Evolutionary conservation across 2,888 invertebrate genomes (phyloP), one percentile per base, ranked within the genome.

Genomic region (Hemaris fuciformis): DNA sequence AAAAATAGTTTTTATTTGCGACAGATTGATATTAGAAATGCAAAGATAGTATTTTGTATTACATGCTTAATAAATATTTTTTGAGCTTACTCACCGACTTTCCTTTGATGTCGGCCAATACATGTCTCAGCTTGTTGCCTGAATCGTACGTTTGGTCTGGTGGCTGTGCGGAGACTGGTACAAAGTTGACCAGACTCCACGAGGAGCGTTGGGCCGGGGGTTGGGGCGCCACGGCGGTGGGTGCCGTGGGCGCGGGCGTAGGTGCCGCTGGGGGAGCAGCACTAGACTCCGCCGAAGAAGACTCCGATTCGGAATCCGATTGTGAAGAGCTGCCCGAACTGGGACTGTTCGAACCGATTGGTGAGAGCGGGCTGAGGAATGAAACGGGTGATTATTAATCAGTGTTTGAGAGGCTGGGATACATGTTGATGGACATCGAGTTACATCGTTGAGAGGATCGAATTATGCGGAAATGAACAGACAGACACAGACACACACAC

Each of bases 211-310:
- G 88, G 70, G 84, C 86, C 74, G 85, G 88, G 41, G 79, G 74
- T 42, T 84, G 81, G 1, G 77, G 69, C 59, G 77, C 22, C 71
- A 80, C 68, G 75, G 83, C 15, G 74, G 79, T 59, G 57, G 75
- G 61, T 42, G 76, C 73, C 0, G 80, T 79, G 22, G 85, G 66
- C 60, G 83, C 68, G 41, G 81, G 75, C 15, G 80, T 72, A 3
- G 85, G 76, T 68, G 82, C 91, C 60, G 94, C 94, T 1, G 94
- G 92, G 13, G 94, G 94, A 0, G 95, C 94, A 66, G 94, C 93
- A 5, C 94, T 66, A 0, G 95, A 94, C 74, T 94, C 95, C 42
- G 94, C 94, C 0, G 94, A 94, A 1, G 95, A 95, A 4, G 93
- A 92, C 73, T 94, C 89, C 75, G 76, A 74, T 46, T 83, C 83